These are phyloP conservation scores for Sminthopsis crassicaudata DNA, from an alignment of 2,113 vertebrate genomes.

Conservation along the genomic window DNA sequence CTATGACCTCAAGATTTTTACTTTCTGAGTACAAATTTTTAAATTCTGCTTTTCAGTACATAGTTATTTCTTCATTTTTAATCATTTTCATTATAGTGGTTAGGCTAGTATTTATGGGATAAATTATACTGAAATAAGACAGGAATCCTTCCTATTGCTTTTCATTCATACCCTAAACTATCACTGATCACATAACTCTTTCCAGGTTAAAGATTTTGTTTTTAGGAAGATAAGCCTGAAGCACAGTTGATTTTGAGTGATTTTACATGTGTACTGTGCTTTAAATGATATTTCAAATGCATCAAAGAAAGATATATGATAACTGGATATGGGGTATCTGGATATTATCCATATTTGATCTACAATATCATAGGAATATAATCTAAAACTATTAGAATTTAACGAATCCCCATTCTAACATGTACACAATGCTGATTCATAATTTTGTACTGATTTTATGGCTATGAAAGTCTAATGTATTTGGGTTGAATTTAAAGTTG, in stretches of 20 bases:
- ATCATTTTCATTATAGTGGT: not conserved
- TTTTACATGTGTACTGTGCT: not conserved
- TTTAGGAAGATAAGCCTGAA: not conserved
- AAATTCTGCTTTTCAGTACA: not conserved
- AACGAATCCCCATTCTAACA: not conserved
- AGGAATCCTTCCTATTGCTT: not conserved
- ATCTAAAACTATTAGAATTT: not conserved
- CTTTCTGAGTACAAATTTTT: not conserved
- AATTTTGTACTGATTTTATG: not conserved
- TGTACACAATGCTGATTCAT: not conserved
- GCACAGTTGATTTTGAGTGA: not conserved
- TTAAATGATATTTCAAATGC: not conserved
- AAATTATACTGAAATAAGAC: not conserved
- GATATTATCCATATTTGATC: not conserved
- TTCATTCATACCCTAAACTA: not conserved
- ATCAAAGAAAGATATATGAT: not conserved
- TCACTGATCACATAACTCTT: not conserved
- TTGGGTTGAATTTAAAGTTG: not conserved
- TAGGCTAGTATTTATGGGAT: not conserved
- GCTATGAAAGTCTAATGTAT: not conserved
- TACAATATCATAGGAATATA: not conserved
- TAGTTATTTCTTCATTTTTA: not conserved
- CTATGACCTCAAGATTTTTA: not conserved
- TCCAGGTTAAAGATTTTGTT: not conserved
- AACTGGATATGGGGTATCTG: too few species aligned